Evolutionary conservation across 2,888 invertebrate species (phyloP).

Genomic region (Epinotia brunnichana): DNA sequence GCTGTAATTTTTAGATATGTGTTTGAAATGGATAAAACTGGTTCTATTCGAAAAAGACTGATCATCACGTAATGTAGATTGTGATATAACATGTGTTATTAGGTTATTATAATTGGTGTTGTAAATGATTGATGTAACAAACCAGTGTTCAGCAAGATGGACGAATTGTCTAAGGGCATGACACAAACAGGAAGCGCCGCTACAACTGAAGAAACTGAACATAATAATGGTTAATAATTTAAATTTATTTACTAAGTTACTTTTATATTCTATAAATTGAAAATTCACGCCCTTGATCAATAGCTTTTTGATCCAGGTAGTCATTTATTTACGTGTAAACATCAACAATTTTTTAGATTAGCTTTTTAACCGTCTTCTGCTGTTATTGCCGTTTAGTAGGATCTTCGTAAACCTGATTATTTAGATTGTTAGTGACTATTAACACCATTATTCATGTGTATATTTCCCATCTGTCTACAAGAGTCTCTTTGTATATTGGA

Average conservation of each 20-base stretch:
- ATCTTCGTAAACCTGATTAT: neutral
- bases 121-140: slow-evolving; percentile 82
- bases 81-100: slow-evolving; percentile 65
- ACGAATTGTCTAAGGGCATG: slow-evolving; percentile 84
- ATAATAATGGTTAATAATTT: slow-evolving; percentile 74
- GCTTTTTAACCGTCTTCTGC: slow-evolving; percentile 12
- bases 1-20: slow-evolving; percentile 68
- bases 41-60: slow-evolving; percentile 69
- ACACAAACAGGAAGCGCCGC: slow-evolving; percentile 83
- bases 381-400: neutral
- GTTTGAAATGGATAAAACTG: slow-evolving; percentile 72
- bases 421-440: neutral
- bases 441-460: neutral
- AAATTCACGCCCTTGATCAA: slow-evolving; percentile 10
- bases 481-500: neutral
- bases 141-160: slow-evolving; percentile 82
- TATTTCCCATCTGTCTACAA: neutral
- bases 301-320: slow-evolving; percentile 9
- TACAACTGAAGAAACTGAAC: slow-evolving; percentile 80
- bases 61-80: slow-evolving; percentile 61
- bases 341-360: slow-evolving; percentile 31
- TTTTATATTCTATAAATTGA: slow-evolving; percentile 3
- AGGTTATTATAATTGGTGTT: slow-evolving; percentile 66
- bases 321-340: slow-evolving; percentile 41
- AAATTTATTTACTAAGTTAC: slow-evolving; percentile 23